Percentiles rank a stretch among this genome's conserved stretches.
phyloP scores from a whole-genome alignment of 2,888 invertebrate genomes.

The Eupithecia vulgata region DNA sequence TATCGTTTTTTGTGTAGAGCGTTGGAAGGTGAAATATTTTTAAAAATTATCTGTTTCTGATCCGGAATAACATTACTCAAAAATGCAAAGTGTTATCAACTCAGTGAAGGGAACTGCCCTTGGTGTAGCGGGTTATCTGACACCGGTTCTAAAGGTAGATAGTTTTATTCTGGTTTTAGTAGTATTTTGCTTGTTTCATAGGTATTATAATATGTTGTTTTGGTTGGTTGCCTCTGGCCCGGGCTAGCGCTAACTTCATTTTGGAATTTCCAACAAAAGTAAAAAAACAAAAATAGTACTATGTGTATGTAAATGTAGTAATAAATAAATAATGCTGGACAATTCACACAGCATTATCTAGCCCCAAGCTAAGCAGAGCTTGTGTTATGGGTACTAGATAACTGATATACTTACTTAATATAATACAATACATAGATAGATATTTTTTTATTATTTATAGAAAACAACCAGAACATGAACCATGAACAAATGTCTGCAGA shows the following conservation, averaged over 20 bases:
- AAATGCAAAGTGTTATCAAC: conserved; percentile 98
- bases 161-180: conserved; percentile 72
- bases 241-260: not conserved
- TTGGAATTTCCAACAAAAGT: not conserved
- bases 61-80: conserved; percentile 10
- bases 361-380: too few species aligned
- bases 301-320: too few species aligned
- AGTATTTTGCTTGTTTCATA: not conserved
- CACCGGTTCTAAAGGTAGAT: conserved; percentile 96
- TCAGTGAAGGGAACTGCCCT: conserved; percentile 97
- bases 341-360: too few species aligned
- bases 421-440: too few species aligned
- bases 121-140: conserved; percentile 97
- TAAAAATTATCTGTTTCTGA: not conserved
- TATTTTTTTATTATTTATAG: too few species aligned
- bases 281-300: not conserved
- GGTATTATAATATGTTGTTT: not conserved
- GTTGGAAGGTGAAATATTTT: not conserved
- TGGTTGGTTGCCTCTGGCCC: not conserved
- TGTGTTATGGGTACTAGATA: too few species aligned
- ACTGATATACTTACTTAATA: too few species aligned
- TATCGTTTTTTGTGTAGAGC: too few species aligned
- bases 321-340: too few species aligned
- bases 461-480: too few species aligned
- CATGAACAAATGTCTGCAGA: too few species aligned